A percentile compares a stretch with the other conserved stretches of the same genome.
Conservation (phyloP, 2,113 vertebrate species). For the Zingel zingel region DNA sequence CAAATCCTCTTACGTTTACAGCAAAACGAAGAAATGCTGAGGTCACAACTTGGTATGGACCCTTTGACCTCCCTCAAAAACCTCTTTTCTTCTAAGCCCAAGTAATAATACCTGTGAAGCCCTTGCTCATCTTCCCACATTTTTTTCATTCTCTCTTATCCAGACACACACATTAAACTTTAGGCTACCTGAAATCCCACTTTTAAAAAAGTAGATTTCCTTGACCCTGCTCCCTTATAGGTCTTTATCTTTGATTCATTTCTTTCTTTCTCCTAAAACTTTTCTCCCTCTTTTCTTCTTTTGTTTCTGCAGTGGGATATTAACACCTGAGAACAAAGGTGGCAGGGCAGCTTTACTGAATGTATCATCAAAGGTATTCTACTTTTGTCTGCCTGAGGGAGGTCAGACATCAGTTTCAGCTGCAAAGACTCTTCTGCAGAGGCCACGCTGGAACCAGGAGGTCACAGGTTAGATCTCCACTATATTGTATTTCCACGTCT, state of each 20-base stretch:
- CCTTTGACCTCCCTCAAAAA: constrained; percentile 32
- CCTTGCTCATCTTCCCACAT: neutral
- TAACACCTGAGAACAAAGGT: constrained; percentile 2
- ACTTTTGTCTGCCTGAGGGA: neutral
- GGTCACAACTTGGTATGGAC: neutral
- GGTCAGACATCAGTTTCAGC: neutral
- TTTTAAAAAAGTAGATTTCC: neutral
- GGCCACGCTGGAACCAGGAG: constrained; percentile 6
- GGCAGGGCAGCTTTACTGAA: constrained; percentile 10
- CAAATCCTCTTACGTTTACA: constrained; percentile 22
- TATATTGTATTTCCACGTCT: neutral
- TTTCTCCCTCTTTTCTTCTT: neutral
- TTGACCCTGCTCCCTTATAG: neutral
- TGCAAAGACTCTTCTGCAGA: neutral
- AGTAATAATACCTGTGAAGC: constrained; percentile 8
- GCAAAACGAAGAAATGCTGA: neutral
- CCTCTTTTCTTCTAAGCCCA: constrained; percentile 13
- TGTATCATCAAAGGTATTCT: neutral
- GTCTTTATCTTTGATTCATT: neutral
- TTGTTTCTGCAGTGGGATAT: neutral
- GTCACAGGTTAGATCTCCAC: constrained; percentile 33
- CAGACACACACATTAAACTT: constrained; percentile 12
- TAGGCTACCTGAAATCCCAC: constrained; percentile 15
- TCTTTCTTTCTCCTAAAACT: neutral
- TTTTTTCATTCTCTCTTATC: constrained; percentile 12